phyloP scores from a whole-genome alignment of 2,797 vertebrate species.

The Parauchenoglanis punctatus region DNA sequence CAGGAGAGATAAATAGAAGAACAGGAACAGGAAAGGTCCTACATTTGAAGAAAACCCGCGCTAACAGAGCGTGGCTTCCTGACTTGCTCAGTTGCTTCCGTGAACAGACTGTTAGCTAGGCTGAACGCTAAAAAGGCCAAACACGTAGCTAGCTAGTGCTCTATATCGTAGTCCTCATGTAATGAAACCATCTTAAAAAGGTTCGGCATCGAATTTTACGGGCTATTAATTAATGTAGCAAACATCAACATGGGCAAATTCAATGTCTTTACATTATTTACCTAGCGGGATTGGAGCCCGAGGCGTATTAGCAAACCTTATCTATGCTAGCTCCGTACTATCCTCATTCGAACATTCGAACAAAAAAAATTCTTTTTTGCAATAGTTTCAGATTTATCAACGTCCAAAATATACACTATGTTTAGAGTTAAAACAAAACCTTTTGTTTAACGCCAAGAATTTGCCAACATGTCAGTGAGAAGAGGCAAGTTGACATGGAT shows the following conservation, averaged over 20 bases:
- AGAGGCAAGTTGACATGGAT: conserved; percentile 39
- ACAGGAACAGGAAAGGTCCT: not conserved
- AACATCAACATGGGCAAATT: not conserved
- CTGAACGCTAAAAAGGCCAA: not conserved
- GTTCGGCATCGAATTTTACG: not conserved
- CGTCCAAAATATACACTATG: no score
- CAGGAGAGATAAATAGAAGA: no score
- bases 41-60: not conserved
- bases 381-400: not conserved
- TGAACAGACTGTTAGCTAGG: not conserved
- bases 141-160: not conserved
- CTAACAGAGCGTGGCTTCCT: no score
- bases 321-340: not conserved
- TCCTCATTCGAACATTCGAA: not conserved
- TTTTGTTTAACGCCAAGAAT: conserved; percentile 13
- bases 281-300: not conserved
- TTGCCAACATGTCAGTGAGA: conserved; percentile 28
- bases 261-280: not conserved
- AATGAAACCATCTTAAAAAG: not conserved
- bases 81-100: not conserved
- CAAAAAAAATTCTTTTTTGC: not conserved
- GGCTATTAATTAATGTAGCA: not conserved
- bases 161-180: not conserved
- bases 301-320: not conserved
- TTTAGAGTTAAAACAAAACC: no score